These are phyloP conservation scores for Meiosimyza platycephala DNA, from an alignment of 2,888 invertebrate genomes.

Conservation along the genomic window DNA sequence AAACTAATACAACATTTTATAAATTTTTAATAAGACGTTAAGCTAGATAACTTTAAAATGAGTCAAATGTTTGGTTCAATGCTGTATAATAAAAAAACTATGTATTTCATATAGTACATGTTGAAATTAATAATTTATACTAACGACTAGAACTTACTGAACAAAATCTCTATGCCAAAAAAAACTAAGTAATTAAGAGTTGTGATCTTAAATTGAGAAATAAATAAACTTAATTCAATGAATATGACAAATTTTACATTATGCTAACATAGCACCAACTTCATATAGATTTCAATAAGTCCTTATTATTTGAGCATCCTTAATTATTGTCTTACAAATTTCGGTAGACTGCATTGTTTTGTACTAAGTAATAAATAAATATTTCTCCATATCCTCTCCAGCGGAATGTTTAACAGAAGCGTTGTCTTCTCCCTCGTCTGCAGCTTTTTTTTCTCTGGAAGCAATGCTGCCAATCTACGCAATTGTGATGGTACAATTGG, in stretches of 20 bases:
- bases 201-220: conserved; percentile 22
- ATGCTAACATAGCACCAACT: conserved; percentile 45
- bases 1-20: conserved; percentile 38
- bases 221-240: conserved; percentile 26
- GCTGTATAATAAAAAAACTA: conserved; percentile 33
- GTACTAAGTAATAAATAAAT: neutral
- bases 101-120: neutral
- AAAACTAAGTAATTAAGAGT: conserved; percentile 26
- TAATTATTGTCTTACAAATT: conserved; percentile 32
- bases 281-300: conserved; percentile 39
- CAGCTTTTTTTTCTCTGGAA: neutral
- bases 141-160: conserved; percentile 44
- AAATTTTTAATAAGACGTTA: conserved; percentile 23
- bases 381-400: conserved; percentile 48
- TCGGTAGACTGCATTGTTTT: neutral
- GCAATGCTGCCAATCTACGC: conserved; percentile 49
- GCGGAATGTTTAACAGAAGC: conserved; percentile 40
- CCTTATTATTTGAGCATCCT: conserved; percentile 32
- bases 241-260: conserved; percentile 35
- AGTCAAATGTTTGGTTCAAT: conserved; percentile 26
- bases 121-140: conserved; percentile 51
- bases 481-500: conserved; percentile 63
- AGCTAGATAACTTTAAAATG: conserved; percentile 46
- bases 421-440: neutral
- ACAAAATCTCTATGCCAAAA: conserved; percentile 43